phyloP scores from a whole-genome alignment of 2,888 invertebrate species.

The Gisinianus flammeolus region DNA sequence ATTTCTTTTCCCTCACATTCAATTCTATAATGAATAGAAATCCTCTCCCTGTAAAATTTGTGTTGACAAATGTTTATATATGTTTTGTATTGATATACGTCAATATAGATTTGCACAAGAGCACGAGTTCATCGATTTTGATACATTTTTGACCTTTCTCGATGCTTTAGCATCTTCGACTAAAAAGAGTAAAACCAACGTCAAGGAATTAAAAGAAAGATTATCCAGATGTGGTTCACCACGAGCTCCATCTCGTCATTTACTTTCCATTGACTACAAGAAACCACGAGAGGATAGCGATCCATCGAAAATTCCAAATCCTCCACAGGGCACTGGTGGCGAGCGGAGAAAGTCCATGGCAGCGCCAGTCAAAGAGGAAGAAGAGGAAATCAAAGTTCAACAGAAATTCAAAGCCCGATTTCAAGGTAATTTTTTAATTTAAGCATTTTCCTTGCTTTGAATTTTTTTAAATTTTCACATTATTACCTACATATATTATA shows the following conservation, averaged over 20 bases:
- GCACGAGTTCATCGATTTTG: slow-evolving; percentile 1
- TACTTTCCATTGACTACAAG: background rate
- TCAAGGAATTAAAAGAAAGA: background rate
- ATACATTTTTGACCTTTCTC: background rate
- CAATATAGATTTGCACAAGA: background rate
- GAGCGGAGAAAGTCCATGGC: background rate
- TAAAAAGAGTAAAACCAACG: background rate
- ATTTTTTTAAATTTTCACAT: too few relatives aligned
- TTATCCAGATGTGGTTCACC: background rate
- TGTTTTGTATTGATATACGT: background rate
- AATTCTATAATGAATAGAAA: background rate
- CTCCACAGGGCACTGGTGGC: background rate
- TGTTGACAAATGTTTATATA: background rate
- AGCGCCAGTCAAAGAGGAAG: background rate
- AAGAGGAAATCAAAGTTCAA: background rate
- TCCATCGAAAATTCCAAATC: background rate
- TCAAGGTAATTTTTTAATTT: too few relatives aligned
- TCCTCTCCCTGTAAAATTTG: background rate
- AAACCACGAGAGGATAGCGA: background rate
- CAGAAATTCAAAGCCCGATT: too few relatives aligned
- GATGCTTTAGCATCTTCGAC: background rate
- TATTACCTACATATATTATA: too few relatives aligned
- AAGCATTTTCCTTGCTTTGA: too few relatives aligned
- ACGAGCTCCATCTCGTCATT: background rate
- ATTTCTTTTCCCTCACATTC: background rate